Evolutionary conservation across 2,113 vertebrate genomes (phyloP), one percentile per base, ranked within the genome.

Genomic region (Holacanthus passer): DNA sequence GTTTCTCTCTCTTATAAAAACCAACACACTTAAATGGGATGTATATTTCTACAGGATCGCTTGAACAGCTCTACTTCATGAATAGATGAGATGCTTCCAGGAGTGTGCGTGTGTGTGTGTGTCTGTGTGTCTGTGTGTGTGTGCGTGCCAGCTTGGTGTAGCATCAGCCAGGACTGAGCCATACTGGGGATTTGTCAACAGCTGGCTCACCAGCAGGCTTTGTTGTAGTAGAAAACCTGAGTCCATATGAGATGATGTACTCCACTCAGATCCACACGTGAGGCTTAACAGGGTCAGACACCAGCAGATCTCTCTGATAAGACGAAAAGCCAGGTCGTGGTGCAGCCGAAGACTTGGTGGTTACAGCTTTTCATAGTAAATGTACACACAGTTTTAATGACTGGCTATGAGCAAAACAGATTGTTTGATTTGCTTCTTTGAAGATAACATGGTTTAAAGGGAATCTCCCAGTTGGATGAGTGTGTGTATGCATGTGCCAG

Each of bases 161-260:
- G 45, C 56, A 48, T 85, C 79, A 73, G 77, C 68, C 66, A 85
- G 60, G 32, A 78, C 41, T 55, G 52, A 78, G 66, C 58, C 64
- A 56, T 64, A 29, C 62, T 45, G n/a, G 32, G 81, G 81, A 78
- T 87, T 89, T 83, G 63, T 84, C 69, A 90, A 55, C 89, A 88
- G 83, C 81, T 88, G 88, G 86, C 77, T 31, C 71, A 78, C 29
- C 89, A 72, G 81, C 71, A 58, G 63, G 81, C 67, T 62, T 62
- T 82, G 84, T 75, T 77, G 65, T 75, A 41, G 84, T 69, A 67
- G 67, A 72, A 72, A 88, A 83, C 59, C 76, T 45, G 82, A 79
- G 68, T 24, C 67, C 20, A 59, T 50, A 32, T 73, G 41, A 65
- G 66, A 83, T 50, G 48, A 71, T 56, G 27, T 43, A 76, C 79